A percentile compares a stretch with the other conserved stretches of the same genome.
These are phyloP conservation scores for Amphipoea lucens DNA, from an alignment of 2,888 invertebrate genomes.

Conservation along the genomic window DNA sequence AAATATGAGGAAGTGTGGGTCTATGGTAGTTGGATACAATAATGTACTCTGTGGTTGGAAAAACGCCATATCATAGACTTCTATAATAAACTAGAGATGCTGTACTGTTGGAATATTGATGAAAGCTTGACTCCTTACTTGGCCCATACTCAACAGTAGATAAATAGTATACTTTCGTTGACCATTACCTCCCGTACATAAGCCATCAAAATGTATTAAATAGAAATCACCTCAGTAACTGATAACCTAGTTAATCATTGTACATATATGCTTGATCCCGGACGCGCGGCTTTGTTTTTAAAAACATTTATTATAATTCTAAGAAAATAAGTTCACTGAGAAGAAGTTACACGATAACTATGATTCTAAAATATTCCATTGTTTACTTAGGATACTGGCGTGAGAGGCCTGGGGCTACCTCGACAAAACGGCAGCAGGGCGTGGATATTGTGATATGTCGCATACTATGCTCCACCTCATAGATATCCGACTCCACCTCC, in stretches of 20 bases:
- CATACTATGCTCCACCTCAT: too few species aligned
- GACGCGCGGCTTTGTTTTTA: conserved; percentile 37
- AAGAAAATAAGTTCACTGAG: conserved; percentile 26
- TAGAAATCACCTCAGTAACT: conserved; percentile 16
- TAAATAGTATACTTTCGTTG: background rate
- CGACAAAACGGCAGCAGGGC: too few species aligned
- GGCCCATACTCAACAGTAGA: conserved; percentile 6
- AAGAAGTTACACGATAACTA: conserved; percentile 16
- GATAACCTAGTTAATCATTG: conserved; percentile 45
- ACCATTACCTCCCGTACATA: background rate
- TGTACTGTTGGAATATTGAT: too few species aligned
- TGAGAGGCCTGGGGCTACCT: background rate
- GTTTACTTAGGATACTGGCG: background rate
- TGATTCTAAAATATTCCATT: conserved; percentile 40
- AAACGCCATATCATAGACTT: too few species aligned
- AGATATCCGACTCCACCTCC: too few species aligned
- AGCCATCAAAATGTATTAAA: background rate
- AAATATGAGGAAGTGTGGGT: conserved; percentile 45
- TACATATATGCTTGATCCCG: conserved; percentile 38
- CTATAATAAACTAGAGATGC: too few species aligned
- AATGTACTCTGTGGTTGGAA: too few species aligned
- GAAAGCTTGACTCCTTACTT: background rate
- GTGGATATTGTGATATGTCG: too few species aligned
- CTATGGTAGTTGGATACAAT: conserved; percentile 18
- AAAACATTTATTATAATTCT: conserved; percentile 48